Base-by-base conservation (phyloP, 2,113 vertebrate genomes). In the Sinocyclocheilus anophthalmus region DNA sequence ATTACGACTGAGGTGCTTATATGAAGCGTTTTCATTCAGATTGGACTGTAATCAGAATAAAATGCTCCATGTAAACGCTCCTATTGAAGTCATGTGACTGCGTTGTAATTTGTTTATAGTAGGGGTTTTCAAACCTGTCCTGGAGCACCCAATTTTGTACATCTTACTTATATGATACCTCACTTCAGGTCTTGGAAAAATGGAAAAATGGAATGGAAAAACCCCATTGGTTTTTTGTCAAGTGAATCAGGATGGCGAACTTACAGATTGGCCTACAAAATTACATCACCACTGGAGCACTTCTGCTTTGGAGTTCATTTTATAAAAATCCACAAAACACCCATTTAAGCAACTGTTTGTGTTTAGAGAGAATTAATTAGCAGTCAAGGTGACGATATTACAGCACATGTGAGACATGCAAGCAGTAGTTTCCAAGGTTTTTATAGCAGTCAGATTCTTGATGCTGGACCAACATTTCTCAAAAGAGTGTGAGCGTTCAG, bases 371-470 rank as follows among this genome's bases (percentile, higher is more conserved):
- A 3, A n/a, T 55, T 84, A 16, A 76, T 84, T 53, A 76, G 9
- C 33, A 83, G 37, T 72, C 24, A 57, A 85, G 55, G 48, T n/a
- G n/a, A 5, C 61, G 37, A 48, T 26, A 53, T 83, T 5, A 82
- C 4, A 67, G 45, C 57, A 79, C 16, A 45, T 76, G 45, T 7
- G 45, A 81, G 57, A 76, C 50, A 76, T 80, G n/a, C 18, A 33
- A 48, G 10, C 76, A 13, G 83, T n/a, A 79, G 30, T 42, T 53
- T 84, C 24, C 67, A 59, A 55, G 26, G 55, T 10, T 55, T 84
- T 84, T 50, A 87, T 53, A 55, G 83, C 33, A 45, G 39, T 73
- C 7, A 78, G 50, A 81, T 81, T 81, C 33, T 39, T 81, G 77
- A 61, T 14, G 12, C 33, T 42, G 77, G 13, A 80, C 55, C 77